phyloP scores from a whole-genome alignment of 2,113 vertebrate species.

The Apus apus region DNA sequence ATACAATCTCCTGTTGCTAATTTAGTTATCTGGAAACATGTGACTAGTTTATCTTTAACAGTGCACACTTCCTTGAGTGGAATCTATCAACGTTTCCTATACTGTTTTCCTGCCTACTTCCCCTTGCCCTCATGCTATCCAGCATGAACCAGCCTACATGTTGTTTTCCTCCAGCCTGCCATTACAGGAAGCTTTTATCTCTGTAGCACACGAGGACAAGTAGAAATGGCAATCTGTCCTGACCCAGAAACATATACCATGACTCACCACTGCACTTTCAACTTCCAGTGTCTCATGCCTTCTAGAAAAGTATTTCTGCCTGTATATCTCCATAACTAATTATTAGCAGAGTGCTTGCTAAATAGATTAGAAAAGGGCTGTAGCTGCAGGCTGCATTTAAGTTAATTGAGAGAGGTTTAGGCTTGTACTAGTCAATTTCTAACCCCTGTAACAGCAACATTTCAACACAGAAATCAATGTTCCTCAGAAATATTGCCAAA shows the following conservation, averaged over 20 bases:
- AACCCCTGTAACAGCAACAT: constrained; percentile 19
- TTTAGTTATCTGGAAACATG: constrained; percentile 10
- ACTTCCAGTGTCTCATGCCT: neutral
- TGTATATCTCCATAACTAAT: constrained; percentile 1
- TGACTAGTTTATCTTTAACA: neutral
- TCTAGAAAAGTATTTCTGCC: neutral
- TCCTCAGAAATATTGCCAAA: neutral
- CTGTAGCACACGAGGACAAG: neutral
- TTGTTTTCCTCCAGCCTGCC: neutral
- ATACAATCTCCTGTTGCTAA: neutral
- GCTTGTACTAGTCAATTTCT: constrained; percentile 12
- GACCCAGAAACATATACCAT: neutral
- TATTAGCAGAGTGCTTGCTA: constrained; percentile 6
- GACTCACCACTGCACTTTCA: neutral
- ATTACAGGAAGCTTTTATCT: neutral
- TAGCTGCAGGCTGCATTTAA: constrained; percentile 31
- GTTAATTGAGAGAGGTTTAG: constrained; percentile 33
- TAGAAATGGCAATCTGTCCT: neutral
- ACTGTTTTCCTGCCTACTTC: neutral
- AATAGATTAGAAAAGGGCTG: neutral
- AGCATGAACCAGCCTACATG: neutral
- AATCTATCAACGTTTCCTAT: neutral
- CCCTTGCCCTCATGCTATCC: neutral
- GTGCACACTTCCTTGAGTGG: neutral
- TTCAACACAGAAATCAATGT: neutral